phyloP scores from a whole-genome alignment of 2,797 vertebrate species.

The Rhodeus uyekii region DNA sequence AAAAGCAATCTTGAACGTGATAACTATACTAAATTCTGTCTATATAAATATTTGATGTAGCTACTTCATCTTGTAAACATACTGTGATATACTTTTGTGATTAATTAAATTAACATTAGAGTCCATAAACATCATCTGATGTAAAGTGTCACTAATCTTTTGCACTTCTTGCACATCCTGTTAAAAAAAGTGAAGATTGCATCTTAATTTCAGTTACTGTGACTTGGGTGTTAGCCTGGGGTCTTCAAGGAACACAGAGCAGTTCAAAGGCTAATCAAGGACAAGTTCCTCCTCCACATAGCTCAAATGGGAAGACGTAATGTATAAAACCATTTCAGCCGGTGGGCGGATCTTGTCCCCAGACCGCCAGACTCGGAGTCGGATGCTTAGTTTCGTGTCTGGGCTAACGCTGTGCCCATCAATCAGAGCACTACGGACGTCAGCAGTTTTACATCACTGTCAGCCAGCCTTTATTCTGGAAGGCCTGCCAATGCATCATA shows the following conservation, averaged over 20 bases:
- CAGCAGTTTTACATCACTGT: slow-evolving; percentile 44
- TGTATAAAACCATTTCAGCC: slow-evolving; percentile 32
- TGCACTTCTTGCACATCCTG: not conserved
- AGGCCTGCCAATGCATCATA: slow-evolving; percentile 32
- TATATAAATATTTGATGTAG: not conserved
- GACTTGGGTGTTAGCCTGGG: not conserved
- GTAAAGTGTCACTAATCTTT: not conserved
- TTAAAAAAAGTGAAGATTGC: not conserved
- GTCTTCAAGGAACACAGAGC: not conserved
- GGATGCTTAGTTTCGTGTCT: slow-evolving; percentile 34
- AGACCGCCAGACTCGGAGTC: slow-evolving; percentile 29
- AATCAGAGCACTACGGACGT: slow-evolving; percentile 22
- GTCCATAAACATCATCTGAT: not conserved
- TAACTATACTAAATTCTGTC: not conserved
- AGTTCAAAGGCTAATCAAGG: slow-evolving; percentile 31
- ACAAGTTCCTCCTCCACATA: slow-evolving; percentile 19
- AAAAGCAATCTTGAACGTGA: not conserved
- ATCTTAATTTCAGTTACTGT: not conserved
- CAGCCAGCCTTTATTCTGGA: slow-evolving; percentile 16
- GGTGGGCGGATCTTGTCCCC: slow-evolving; percentile 25
- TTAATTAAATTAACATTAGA: not conserved
- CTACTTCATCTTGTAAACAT: not conserved
- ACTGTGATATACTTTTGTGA: not conserved
- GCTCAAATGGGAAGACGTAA: slow-evolving; percentile 7
- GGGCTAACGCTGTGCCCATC: slow-evolving; percentile 22